These are phyloP conservation scores for Drosophila setifemur DNA, from an alignment of 1,140 invertebrate species.

Conservation along the genomic window DNA sequence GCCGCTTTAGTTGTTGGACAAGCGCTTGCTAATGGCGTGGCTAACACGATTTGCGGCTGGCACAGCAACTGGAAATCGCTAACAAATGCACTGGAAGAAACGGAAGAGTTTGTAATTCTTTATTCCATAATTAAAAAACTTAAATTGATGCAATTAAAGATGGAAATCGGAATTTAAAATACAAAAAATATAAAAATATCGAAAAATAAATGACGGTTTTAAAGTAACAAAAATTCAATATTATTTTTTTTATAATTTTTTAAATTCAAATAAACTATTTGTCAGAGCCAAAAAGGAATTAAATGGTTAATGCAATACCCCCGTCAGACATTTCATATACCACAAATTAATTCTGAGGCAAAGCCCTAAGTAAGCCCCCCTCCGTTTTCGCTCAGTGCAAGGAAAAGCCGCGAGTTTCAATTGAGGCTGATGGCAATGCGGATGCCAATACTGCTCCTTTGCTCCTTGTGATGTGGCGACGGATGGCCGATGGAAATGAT, in stretches of 20 bases:
- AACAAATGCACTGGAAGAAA: not conserved
- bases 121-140: no score
- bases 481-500: conserved; percentile 30
- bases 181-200: not conserved
- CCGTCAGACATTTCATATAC: no score
- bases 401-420: conserved; percentile 41
- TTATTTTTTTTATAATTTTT: no score
- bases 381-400: not conserved
- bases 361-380: no score
- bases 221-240: no score
- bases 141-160: no score
- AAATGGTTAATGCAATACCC: no score
- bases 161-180: not conserved
- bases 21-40: conserved; percentile 79
- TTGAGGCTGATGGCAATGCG: conserved; percentile 13
- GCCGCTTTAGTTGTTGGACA: conserved; percentile 22
- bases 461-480: conserved; percentile 6
- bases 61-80: conserved; percentile 6
- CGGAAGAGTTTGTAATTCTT: no score
- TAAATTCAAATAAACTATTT: no score
- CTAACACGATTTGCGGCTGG: conserved; percentile 72
- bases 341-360: no score
- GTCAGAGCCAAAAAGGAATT: no score
- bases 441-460: not conserved
- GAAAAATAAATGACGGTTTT: not conserved